Evolutionary conservation across 1,140 invertebrate species (phyloP).

Genomic region (Uloborus diversus): DNA sequence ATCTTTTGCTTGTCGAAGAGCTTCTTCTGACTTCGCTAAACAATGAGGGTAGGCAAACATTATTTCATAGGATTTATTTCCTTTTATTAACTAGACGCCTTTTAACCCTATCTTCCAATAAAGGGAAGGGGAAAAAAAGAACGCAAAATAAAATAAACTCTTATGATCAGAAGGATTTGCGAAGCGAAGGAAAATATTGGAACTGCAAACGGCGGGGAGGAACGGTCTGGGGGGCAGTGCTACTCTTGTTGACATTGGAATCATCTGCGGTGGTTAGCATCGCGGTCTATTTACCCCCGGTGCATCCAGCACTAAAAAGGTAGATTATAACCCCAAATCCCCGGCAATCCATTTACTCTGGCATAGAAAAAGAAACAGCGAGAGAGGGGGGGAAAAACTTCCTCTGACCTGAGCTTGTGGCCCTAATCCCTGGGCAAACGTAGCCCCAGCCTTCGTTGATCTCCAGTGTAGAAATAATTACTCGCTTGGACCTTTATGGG

Average conservation of each 20-base stretch:
- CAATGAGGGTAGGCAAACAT: too few relatives aligned
- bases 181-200: background rate
- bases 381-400: background rate
- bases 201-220: background rate
- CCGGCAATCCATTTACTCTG: constrained; percentile 44
- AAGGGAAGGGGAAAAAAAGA: background rate
- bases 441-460: constrained; percentile 13
- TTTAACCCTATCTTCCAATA: background rate
- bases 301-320: constrained; percentile 30
- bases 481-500: constrained; percentile 9
- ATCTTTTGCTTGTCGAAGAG: too few relatives aligned
- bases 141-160: background rate
- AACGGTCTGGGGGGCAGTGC: too few relatives aligned
- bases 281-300: constrained; percentile 25
- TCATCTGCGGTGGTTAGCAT: constrained; percentile 18
- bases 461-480: constrained; percentile 47
- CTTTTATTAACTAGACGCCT: background rate
- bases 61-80: too few relatives aligned
- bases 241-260: constrained; percentile 10
- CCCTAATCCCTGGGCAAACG: constrained; percentile 46
- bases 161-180: background rate
- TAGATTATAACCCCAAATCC: constrained; percentile 50
- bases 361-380: constrained; percentile 43
- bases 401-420: constrained; percentile 20
- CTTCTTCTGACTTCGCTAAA: too few relatives aligned